Evolutionary conservation across 2,113 vertebrate species (phyloP), one percentile per base, ranked within the genome.

Genomic region (Stigmatopora argus): DNA sequence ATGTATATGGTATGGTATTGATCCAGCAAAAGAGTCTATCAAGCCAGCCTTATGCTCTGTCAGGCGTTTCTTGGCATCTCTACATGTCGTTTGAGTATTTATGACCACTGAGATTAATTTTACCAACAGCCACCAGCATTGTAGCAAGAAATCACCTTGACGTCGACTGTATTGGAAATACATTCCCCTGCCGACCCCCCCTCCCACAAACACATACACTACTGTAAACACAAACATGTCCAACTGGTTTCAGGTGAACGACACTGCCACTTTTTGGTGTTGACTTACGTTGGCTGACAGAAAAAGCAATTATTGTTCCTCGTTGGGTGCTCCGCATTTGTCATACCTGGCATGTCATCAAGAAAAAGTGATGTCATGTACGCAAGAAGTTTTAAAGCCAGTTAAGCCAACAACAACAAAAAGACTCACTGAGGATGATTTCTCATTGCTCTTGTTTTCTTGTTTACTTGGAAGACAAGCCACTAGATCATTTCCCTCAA

Each of bases 11-110:
- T 47, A 41, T 48, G 7, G 63, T 76, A 88, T 88, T 65, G 87
- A 91, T 86, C 73, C 62, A 47, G 62, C 56, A 66, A 74, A 73
- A 77, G 64, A 74, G 46, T 89, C 78, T 41, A 74, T 85, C 85
- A 79, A 63, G 59, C 51, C 1, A 7, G 61, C 47, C 67, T 78
- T 78, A 83, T 18, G 78, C 66, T 62, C 73, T 55, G 85, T 85
- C 77, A 82, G 83, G 75, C 70, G 21, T 79, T 86, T 83, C 81
- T 79, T 81, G 85, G 83, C 83, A 82, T 83, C 78, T 85, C 80
- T 82, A 78, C 81, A 81, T 71, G 72, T 79, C 72, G 77, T 77
- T 76, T 72, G 65, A 53, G 53, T 82, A 80, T 88, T 86, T 85
- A 89, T 81, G 81, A 70, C 48, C 64, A 26, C 19, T 46, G 47